Percentiles rank a stretch among this genome's conserved stretches.
These are phyloP conservation scores for Heterochromis multidens DNA, from an alignment of 2,113 vertebrate genomes.

Conservation along the genomic window DNA sequence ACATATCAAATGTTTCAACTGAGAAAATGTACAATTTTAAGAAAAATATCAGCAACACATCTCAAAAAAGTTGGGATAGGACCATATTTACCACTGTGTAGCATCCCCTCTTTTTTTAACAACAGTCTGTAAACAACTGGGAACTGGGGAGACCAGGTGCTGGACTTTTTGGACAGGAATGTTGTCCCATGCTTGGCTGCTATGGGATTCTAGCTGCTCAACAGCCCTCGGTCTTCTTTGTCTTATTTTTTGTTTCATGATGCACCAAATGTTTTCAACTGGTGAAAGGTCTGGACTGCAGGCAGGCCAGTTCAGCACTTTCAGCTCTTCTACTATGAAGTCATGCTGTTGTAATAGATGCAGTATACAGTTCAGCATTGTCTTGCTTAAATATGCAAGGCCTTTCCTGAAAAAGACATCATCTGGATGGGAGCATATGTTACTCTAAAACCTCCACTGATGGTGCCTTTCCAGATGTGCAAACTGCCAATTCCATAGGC, in stretches of 20 bases:
- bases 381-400: background rate
- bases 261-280: background rate
- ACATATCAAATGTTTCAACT: background rate
- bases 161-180: background rate
- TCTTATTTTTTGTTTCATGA: background rate
- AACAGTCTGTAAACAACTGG: background rate
- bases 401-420: background rate
- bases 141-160: background rate
- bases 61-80: background rate
- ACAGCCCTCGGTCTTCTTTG: background rate
- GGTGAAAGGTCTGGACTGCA: background rate
- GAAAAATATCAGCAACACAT: background rate
- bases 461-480: background rate
- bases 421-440: background rate
- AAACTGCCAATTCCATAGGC: background rate
- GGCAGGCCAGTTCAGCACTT: background rate
- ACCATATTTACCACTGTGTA: background rate
- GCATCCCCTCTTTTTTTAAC: background rate
- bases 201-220: background rate
- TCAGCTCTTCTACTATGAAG: background rate
- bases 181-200: background rate
- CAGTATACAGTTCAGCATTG: background rate
- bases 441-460: background rate
- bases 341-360: background rate
- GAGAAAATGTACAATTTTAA: background rate